Percentiles rank a stretch among this genome's conserved stretches.
phyloP scores from a whole-genome alignment of 2,888 invertebrate genomes.

The Leucoma salicis region DNA sequence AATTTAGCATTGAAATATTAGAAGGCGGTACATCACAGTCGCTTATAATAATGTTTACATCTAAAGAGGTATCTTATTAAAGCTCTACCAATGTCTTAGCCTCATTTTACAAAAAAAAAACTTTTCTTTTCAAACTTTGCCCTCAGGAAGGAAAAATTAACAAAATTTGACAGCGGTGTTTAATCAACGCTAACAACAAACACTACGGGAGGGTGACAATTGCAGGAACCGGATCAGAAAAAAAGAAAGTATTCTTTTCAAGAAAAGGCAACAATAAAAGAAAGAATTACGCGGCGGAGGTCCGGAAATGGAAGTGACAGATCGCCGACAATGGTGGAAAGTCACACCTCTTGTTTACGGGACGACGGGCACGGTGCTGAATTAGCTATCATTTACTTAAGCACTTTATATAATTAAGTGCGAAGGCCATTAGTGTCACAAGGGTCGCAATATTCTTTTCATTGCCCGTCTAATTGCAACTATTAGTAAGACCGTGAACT shows the following conservation, averaged over 20 bases:
- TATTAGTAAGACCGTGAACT: slow-evolving; percentile 39
- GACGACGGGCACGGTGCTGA: slow-evolving; percentile 55
- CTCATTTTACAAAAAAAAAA: slow-evolving; percentile 8
- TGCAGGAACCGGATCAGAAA: slow-evolving; percentile 62
- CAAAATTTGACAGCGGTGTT: slow-evolving; percentile 71
- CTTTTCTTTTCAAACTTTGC: slow-evolving; percentile 30
- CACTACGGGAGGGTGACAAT: slow-evolving; percentile 75
- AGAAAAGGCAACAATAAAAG: slow-evolving; percentile 75
- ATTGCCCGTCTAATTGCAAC: slow-evolving; percentile 59
- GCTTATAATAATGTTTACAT: not conserved
- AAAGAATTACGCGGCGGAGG: slow-evolving; percentile 66
- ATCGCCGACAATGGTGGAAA: slow-evolving; percentile 77
- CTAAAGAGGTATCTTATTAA: not conserved
- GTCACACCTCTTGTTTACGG: slow-evolving; percentile 81
- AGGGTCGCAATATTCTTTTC: slow-evolving; percentile 70
- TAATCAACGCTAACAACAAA: slow-evolving; percentile 76
- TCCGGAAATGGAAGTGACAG: slow-evolving; percentile 79
- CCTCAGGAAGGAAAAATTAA: slow-evolving; percentile 59
- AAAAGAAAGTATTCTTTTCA: slow-evolving; percentile 73
- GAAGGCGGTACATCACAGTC: slow-evolving; percentile 46
- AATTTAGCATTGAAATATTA: slow-evolving; percentile 69
- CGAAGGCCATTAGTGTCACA: slow-evolving; percentile 65
- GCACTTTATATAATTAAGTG: slow-evolving; percentile 80
- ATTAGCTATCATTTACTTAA: slow-evolving; percentile 82
- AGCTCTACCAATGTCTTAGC: not conserved